Percentiles rank a stretch among this genome's conserved stretches.
Conservation (phyloP, 2,888 invertebrate genomes). For the Hydraecia micacea region DNA sequence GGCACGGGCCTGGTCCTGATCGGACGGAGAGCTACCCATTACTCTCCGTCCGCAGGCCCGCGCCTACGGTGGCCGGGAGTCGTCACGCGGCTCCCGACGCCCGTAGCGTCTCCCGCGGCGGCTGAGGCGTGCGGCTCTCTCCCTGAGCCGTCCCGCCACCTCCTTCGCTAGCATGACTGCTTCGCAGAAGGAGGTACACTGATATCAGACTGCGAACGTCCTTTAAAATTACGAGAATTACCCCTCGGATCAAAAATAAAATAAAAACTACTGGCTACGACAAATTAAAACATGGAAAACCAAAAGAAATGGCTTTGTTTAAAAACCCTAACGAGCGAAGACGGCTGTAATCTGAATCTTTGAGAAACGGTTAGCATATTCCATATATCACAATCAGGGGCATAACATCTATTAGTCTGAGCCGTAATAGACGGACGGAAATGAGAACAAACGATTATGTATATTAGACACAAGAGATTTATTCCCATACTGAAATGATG, state of each 20-base stretch:
- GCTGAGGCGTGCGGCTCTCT: too few relatives aligned
- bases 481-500: constrained; percentile 46
- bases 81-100: too few relatives aligned
- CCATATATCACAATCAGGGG: constrained; percentile 64
- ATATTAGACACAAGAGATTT: constrained; percentile 55
- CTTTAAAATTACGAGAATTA: too few relatives aligned
- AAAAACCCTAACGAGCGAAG: constrained; percentile 33
- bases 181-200: too few relatives aligned
- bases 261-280: background rate
- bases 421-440: constrained; percentile 53
- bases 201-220: too few relatives aligned
- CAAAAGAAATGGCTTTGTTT: constrained; percentile 38
- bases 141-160: too few relatives aligned
- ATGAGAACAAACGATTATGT: constrained; percentile 65
- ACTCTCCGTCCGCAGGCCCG: too few relatives aligned
- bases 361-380: constrained; percentile 42
- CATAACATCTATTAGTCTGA: constrained; percentile 58
- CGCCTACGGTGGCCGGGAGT: too few relatives aligned
- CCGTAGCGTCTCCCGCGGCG: too few relatives aligned
- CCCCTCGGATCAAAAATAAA: background rate
- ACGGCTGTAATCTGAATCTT: constrained; percentile 42
- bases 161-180: too few relatives aligned
- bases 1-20: too few relatives aligned
- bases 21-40: too few relatives aligned
- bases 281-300: constrained; percentile 1